A percentile compares a stretch with the other conserved stretches of the same genome.
These are phyloP conservation scores for Acheta domesticus DNA, from an alignment of 2,888 invertebrate species.

Conservation along the genomic window DNA sequence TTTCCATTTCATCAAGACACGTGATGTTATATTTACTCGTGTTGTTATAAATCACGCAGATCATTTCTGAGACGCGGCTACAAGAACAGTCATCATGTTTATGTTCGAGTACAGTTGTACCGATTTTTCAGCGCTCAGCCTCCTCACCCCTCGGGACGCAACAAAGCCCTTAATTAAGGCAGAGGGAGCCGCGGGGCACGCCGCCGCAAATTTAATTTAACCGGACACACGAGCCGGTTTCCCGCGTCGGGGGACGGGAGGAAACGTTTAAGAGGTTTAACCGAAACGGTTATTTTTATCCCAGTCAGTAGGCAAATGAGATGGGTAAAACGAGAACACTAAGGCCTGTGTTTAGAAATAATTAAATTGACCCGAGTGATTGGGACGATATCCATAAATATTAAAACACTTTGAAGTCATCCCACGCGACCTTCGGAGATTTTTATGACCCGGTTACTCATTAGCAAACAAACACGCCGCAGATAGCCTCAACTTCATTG, in stretches of 20 bases:
- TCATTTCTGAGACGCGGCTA: not conserved
- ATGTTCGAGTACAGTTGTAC: not conserved
- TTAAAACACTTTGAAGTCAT: constrained; percentile 2
- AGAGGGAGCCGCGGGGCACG: not conserved
- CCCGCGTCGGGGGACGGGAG: not conserved
- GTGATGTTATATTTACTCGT: not conserved
- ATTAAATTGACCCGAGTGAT: not conserved
- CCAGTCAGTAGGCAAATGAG: not conserved
- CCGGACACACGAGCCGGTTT: not conserved
- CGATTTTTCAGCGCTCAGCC: not conserved
- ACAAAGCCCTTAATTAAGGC: not conserved
- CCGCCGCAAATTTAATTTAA: not conserved
- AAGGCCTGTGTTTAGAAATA: constrained; percentile 2
- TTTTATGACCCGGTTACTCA: constrained; percentile 5
- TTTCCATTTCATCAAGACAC: not conserved
- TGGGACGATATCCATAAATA: not conserved
- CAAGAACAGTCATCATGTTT: not conserved
- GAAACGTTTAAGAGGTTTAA: not conserved
- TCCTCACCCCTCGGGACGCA: not conserved
- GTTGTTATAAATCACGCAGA: constrained; percentile 2
- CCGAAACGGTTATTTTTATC: not conserved
- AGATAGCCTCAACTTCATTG: constrained; percentile 6
- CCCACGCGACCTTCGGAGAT: not conserved
- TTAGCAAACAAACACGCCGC: not conserved
- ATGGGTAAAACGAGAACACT: too few relatives aligned